Evolutionary conservation across 2,888 invertebrate species (phyloP).

Genomic region (Tachystola acroxantha): DNA sequence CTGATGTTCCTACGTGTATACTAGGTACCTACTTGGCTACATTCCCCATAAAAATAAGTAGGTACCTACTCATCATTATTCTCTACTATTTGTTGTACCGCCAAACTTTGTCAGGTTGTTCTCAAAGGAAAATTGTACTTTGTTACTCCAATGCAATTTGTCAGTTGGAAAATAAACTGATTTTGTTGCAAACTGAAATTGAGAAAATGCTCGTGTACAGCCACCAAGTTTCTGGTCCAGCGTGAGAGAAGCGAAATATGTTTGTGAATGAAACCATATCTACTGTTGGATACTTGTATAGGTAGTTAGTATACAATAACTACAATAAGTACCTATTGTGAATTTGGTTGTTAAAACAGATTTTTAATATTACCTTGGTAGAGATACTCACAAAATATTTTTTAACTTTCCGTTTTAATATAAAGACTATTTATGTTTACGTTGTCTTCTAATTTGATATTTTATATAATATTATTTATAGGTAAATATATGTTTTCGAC

Average conservation of each 20-base stretch:
- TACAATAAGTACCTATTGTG: too few relatives aligned
- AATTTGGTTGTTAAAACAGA: too few relatives aligned
- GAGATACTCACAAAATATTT: too few relatives aligned
- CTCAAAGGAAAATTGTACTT: slow-evolving; percentile 58
- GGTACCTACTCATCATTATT: not conserved
- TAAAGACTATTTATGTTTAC: too few relatives aligned
- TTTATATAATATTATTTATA: too few relatives aligned
- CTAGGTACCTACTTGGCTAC: too few relatives aligned
- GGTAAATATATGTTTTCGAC: too few relatives aligned
- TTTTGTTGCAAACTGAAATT: slow-evolving; percentile 73
- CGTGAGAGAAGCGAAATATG: slow-evolving; percentile 41
- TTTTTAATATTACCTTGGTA: too few relatives aligned
- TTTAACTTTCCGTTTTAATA: too few relatives aligned
- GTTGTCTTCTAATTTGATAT: too few relatives aligned
- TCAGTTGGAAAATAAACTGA: slow-evolving; percentile 68
- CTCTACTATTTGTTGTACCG: slow-evolving; percentile 22
- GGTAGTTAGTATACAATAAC: too few relatives aligned
- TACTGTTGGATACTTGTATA: not conserved
- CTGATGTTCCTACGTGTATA: not conserved
- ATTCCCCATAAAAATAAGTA: too few relatives aligned
- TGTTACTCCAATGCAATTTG: slow-evolving; percentile 67
- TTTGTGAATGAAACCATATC: slow-evolving; percentile 33
- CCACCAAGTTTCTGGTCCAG: slow-evolving; percentile 44
- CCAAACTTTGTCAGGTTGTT: slow-evolving; percentile 51
- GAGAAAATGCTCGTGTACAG: slow-evolving; percentile 58